Evolutionary conservation across 2,888 invertebrate genomes (phyloP).

Genomic region (Gymnosoma rotundatum): DNA sequence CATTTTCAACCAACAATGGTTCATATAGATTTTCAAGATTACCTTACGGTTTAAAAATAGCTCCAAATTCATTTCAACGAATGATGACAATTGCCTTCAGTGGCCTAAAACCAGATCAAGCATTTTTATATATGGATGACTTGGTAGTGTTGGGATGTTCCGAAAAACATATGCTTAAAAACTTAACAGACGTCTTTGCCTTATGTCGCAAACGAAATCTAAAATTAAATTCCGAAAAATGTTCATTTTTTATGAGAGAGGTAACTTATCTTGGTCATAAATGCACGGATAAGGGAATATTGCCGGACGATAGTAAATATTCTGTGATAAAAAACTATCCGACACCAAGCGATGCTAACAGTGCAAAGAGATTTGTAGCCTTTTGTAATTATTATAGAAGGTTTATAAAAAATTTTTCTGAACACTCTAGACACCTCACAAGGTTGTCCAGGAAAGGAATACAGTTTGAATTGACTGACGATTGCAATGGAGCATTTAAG

Average conservation of each 20-base stretch:
- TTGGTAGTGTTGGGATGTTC: slow-evolving; percentile 1
- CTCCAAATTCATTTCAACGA: background rate
- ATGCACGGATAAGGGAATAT: background rate
- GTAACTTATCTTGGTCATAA: slow-evolving; percentile 2
- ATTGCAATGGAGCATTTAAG: slow-evolving; percentile 56
- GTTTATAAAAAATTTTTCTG: slow-evolving; percentile 14
- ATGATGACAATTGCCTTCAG: slow-evolving; percentile 31
- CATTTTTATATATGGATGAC: slow-evolving; percentile 34
- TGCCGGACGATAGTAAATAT: slow-evolving; percentile 9
- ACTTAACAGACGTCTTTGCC: background rate
- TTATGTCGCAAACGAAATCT: slow-evolving; percentile 1
- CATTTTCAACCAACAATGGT: slow-evolving; percentile 38
- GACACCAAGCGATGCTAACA: background rate
- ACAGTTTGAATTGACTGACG: slow-evolving; percentile 49
- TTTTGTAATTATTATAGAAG: background rate
- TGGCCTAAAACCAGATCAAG: background rate
- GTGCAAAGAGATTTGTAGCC: background rate
- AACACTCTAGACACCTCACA: background rate
- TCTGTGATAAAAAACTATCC: background rate
- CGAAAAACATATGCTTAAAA: background rate
- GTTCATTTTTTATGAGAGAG: background rate
- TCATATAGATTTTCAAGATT: slow-evolving; percentile 4
- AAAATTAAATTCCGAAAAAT: too few species aligned
- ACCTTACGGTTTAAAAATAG: background rate
- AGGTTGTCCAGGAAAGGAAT: slow-evolving; percentile 48